Base-by-base conservation (phyloP, 2,888 invertebrate genomes). In the Fragum fragum region DNA sequence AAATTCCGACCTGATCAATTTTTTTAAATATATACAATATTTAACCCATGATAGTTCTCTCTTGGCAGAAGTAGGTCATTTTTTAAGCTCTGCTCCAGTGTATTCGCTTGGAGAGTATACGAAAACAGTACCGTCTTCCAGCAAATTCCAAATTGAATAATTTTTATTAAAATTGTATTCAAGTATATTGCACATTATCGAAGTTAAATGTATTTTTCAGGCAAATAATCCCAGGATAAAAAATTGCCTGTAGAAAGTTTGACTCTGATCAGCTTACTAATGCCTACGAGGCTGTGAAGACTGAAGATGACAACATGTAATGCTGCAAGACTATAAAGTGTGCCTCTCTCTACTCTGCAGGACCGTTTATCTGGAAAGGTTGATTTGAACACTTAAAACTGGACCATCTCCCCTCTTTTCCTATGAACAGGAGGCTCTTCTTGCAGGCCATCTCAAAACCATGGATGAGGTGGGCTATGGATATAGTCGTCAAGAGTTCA, bases 401-500 rank as follows among this genome's bases (percentile, higher is more conserved):
- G 71, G 70, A 28, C 21, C 14, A 39, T n/a, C n/a, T n/a, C n/a
- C n/a, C n/a, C 73, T 21, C 5, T 68, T 9, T 69, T 52, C 21
- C 26, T 26, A 74, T 28, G 69, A 68, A n/a, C 57, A 75, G n/a
- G 75, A 75, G 69, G 75, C 75, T 29, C n/a, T 69, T 36, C 21
- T 74, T 11, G 28, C 28, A 11, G 42, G 36, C 14, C 70, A 76
- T 53, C 0, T 79, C 0, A 26, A 73, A 42, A 61, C 59, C 1
- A 73, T 79, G 73, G 68, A 32, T 29, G 55, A 73, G 42, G 36
- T 52, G 7, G 73, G 79, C 6, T 73, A 73, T 69, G 79, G 79
- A 9, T 73, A 71, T 23, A 29, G 61, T 23, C n/a, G 61, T 9
- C 26, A 42, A 18, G 70, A 59, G 36, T 21, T 70, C 23, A 29